Conservation (phyloP, 2,113 vertebrate genomes). For the Pardalotus punctatus region DNA sequence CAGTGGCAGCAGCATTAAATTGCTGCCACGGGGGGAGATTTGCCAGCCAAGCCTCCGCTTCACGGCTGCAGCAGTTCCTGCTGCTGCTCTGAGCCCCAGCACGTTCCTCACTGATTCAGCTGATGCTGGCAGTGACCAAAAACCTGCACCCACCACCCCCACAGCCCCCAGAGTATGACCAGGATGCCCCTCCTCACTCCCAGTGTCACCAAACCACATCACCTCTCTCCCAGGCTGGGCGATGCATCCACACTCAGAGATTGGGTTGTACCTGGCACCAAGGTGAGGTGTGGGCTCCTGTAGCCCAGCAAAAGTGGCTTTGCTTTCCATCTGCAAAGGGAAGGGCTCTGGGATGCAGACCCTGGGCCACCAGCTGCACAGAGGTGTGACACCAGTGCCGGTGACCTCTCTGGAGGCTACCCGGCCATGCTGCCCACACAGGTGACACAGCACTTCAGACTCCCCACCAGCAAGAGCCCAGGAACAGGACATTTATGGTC, state of each 20-base stretch:
- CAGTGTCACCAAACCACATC: fast-evolving
- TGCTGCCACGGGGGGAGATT: fast-evolving
- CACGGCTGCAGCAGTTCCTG: background rate
- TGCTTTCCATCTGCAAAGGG: background rate
- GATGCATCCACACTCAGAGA: background rate
- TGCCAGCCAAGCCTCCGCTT: background rate
- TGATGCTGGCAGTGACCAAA: background rate
- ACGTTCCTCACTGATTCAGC: fast-evolving
- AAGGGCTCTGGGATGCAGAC: background rate
- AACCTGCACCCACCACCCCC: background rate
- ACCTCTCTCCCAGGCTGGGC: background rate
- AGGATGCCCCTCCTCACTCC: background rate
- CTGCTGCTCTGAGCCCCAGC: background rate
- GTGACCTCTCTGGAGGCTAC: background rate
- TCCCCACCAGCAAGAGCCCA: background rate
- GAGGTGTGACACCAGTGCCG: no score
- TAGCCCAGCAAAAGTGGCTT: background rate
- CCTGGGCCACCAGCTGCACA: background rate
- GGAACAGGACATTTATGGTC: background rate
- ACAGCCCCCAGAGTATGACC: fast-evolving
- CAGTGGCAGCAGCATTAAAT: background rate
- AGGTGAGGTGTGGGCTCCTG: background rate
- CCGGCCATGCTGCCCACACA: background rate
- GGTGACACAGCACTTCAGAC: background rate
- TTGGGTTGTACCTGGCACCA: background rate